Conservation (phyloP, 64 coral and sea anemone genomes). For the Porites australiensis region DNA sequence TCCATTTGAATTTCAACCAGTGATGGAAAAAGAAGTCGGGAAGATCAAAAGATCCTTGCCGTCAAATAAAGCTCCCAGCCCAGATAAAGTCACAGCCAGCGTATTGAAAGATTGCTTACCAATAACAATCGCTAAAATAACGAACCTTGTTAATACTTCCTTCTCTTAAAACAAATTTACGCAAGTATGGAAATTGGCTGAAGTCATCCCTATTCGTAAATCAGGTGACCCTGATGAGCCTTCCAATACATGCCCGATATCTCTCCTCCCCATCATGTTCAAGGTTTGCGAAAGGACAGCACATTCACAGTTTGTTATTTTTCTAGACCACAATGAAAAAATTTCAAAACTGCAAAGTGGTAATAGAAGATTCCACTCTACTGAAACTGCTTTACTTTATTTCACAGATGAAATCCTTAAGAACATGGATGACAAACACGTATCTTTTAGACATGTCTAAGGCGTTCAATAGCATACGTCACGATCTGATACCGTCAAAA, state of each 20-base stretch:
- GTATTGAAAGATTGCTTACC: conserved; percentile 68
- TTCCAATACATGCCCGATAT: conserved; percentile 46
- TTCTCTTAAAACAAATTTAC: conserved; percentile 44
- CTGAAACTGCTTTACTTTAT: conserved; percentile 50
- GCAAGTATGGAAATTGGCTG: conserved; percentile 38
- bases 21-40: conserved; percentile 38
- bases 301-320: conserved; percentile 30
- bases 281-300: conserved; percentile 47
- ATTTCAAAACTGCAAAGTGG: neutral
- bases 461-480: conserved; percentile 11
- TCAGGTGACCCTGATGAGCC: conserved; percentile 38
- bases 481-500: too few relatives aligned
- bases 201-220: neutral
- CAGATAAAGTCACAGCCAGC: conserved; percentile 51
- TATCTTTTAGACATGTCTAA: conserved; percentile 55
- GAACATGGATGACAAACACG: conserved; percentile 39
- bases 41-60: neutral
- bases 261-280: conserved; percentile 45
- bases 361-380: conserved; percentile 37
- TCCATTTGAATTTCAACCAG: conserved; percentile 40
- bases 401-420: conserved; percentile 17
- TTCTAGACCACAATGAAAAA: conserved; percentile 16
- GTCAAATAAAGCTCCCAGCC: neutral
- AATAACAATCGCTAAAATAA: conserved; percentile 10
- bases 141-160: conserved; percentile 29